Percentiles rank a stretch among this genome's conserved stretches.
Conservation (phyloP, 2,888 invertebrate genomes). For the Coleophora deauratella region DNA sequence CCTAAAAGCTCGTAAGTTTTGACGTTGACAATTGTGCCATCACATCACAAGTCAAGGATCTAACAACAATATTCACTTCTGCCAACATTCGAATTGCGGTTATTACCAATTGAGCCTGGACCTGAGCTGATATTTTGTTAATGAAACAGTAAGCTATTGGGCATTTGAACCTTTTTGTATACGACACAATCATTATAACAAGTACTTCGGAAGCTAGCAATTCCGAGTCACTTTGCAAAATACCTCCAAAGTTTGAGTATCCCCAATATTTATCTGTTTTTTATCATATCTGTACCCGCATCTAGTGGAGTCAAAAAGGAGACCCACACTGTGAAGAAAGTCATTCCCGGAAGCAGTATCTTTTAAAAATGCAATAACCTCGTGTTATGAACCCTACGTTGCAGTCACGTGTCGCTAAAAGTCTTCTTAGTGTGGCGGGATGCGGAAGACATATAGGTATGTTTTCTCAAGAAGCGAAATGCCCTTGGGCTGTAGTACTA, state of each 20-base stretch:
- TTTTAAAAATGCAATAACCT: conserved; percentile 11
- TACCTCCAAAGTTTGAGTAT: conserved; percentile 15
- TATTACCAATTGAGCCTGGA: no score
- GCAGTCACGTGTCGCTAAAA: conserved; percentile 11
- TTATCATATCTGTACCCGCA: conserved; percentile 10
- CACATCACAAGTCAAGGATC: no score
- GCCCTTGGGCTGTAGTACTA: conserved; percentile 1
- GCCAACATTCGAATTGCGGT: no score
- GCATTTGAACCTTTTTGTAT: conserved; percentile 14
- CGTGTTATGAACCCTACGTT: conserved; percentile 13
- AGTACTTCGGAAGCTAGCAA: conserved; percentile 11
- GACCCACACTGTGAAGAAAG: conserved; percentile 7
- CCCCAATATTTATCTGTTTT: conserved; percentile 13
- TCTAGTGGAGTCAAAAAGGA: conserved; percentile 15
- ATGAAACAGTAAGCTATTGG: conserved; percentile 20
- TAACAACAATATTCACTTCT: no score
- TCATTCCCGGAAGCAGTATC: conserved; percentile 4
- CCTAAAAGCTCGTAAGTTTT: no score
- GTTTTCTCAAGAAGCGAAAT: conserved; percentile 4
- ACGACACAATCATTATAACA: conserved; percentile 18
- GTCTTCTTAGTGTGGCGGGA: conserved; percentile 7
- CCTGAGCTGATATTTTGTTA: conserved; percentile 8
- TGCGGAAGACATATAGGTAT: conserved; percentile 5
- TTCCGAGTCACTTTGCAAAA: conserved; percentile 3
- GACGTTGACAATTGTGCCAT: no score